Percentiles rank a stretch among this genome's conserved stretches.
Evolutionary conservation across 2,797 vertebrate genomes (phyloP).

Genomic region (Pseudomugil tenellus): DNA sequence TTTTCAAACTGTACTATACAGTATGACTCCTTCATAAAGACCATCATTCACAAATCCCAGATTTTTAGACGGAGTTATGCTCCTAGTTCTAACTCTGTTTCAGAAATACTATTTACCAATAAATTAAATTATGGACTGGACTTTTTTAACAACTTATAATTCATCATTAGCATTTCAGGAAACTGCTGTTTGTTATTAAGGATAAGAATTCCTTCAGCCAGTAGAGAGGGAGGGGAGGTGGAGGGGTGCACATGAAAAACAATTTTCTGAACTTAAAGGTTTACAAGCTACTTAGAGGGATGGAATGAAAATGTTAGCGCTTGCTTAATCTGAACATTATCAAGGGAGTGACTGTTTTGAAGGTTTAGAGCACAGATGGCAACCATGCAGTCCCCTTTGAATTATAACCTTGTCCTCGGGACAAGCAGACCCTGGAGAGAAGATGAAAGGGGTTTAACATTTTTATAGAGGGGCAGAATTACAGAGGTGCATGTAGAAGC

Average conservation of each 20-base stretch:
- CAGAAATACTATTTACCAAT: too few species aligned
- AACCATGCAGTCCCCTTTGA: conserved; percentile 42
- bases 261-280: background rate
- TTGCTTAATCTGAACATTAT: conserved; percentile 32
- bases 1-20: too few species aligned
- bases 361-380: conserved; percentile 52
- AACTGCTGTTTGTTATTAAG: background rate
- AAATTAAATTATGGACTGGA: too few species aligned
- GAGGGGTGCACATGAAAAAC: conserved; percentile 1
- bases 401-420: conserved; percentile 51
- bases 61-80: too few species aligned
- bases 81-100: too few species aligned
- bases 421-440: conserved; percentile 39
- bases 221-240: too few species aligned
- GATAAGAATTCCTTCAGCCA: background rate
- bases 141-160: background rate
- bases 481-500: conserved; percentile 4
- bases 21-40: too few species aligned
- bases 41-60: too few species aligned
- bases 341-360: conserved; percentile 40
- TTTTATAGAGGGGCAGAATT: conserved; percentile 27
- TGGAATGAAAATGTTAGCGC: conserved; percentile 11
- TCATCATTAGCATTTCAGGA: background rate
- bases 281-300: conserved; percentile 12
- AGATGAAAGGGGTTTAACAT: conserved; percentile 30